Base-by-base conservation (phyloP, 2,888 invertebrate genomes). In the Nesidiocoris tenuis region DNA sequence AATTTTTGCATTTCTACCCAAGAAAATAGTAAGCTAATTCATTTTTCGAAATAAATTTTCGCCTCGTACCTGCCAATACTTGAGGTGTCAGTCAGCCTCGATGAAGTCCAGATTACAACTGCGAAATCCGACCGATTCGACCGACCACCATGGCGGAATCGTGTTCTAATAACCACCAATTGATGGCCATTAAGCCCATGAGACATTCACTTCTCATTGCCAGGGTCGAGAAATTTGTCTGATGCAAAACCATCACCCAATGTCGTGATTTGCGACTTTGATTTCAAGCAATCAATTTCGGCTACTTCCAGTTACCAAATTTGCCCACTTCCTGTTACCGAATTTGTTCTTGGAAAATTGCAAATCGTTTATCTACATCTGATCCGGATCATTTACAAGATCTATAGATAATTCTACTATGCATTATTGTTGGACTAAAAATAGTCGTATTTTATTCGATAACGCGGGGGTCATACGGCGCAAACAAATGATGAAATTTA, bases 211-310 rank as follows among this genome's bases (percentile, higher is more conserved):
- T 65, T 19, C n/a, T 59, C 61, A 72, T 61, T 61, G 72, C 72
- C 72, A 54, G 72, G 72, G 72, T 72, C 72, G 61, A 72, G 18
- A 24, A 16, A 19, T 24, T n/a, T 18, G 61, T 72, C 61, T 72
- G 72, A 72, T 72, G 72, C 72, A 72, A 72, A 72, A 61, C 17
- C 54, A 61, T 61, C 61, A 1, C 25, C 21, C 61, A 25, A 25
- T 72, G 61, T 72, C 72, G 56, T 23, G 61, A 25, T 17, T 71
- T 70, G 24, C 7, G 39, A 9, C 17, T 1, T 39, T 12, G 39
- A 39, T 39, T 39, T 39, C 39, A 3, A 39, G 39, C 12, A 39
- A 39, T 12, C n/a, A n/a, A n/a, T n/a, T n/a, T n/a, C n/a, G n/a
- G n/a, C n/a, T n/a, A n/a, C n/a, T n/a, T n/a, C n/a, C n/a, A n/a